Evolutionary conservation across 2,113 vertebrate species (phyloP).

Genomic region (Poeciliopsis prolifica): DNA sequence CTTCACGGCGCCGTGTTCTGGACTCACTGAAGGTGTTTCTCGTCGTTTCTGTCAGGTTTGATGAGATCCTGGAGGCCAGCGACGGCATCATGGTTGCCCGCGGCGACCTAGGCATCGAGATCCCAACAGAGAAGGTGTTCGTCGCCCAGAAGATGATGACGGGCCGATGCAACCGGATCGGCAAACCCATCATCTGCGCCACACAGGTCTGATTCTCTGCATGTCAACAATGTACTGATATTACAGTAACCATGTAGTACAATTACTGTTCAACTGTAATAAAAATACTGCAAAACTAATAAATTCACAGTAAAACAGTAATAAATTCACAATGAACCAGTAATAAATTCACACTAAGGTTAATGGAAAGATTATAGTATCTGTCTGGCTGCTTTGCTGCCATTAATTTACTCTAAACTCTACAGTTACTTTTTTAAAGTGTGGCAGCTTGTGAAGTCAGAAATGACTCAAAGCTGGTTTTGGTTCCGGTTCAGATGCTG

Average conservation of each 20-base stretch:
- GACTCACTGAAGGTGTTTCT: background rate
- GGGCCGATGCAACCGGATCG: slow-evolving; percentile 91
- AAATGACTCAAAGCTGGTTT: background rate
- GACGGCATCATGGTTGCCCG: slow-evolving; percentile 99
- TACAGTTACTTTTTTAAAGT: background rate
- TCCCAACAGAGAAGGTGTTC: slow-evolving; percentile 97
- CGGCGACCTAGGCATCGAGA: slow-evolving; percentile 96
- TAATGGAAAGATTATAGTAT: too few species aligned
- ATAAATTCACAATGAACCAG: too few species aligned
- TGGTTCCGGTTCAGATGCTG: slow-evolving; percentile 80
- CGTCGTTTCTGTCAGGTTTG: slow-evolving; percentile 82
- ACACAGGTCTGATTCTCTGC: slow-evolving; percentile 84
- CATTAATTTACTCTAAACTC: too few species aligned
- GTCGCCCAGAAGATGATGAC: slow-evolving; percentile 99
- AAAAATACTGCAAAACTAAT: too few species aligned
- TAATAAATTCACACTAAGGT: too few species aligned
- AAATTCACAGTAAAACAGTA: too few species aligned
- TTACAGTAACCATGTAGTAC: too few species aligned
- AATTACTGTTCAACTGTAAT: too few species aligned
- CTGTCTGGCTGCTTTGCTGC: too few species aligned
- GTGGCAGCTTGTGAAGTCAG: background rate
- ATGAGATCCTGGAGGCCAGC: slow-evolving; percentile 96
- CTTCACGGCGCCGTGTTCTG: background rate
- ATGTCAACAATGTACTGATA: too few species aligned
- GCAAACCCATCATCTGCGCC: slow-evolving; percentile 95